Evolutionary conservation across 2,888 invertebrate genomes (phyloP).

Genomic region (Phymatocera aterrima): DNA sequence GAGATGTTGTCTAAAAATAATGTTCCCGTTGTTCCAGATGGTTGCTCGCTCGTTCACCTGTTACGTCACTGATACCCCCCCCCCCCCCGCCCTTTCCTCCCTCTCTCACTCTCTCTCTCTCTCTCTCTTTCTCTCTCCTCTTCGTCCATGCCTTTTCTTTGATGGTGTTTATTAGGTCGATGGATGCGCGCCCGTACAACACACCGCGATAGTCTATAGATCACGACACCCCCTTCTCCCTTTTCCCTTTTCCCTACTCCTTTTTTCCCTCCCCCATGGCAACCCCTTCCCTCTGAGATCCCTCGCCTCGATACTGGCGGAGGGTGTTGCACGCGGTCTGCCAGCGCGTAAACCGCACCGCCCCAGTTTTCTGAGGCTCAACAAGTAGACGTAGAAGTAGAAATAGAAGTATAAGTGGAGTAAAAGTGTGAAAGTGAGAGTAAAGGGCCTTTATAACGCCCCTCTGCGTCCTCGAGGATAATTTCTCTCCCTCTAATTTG

Average conservation of each 20-base stretch:
- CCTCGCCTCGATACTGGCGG: too few species aligned
- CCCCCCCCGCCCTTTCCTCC: conserved; percentile 3
- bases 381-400: conserved; percentile 11
- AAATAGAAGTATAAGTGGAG: too few species aligned
- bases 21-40: conserved; percentile 65
- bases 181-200: conserved; percentile 48
- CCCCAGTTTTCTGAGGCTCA: conserved; percentile 5
- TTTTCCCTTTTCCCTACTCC: too few species aligned
- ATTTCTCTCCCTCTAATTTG: not conserved
- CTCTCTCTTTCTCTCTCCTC: conserved; percentile 52
- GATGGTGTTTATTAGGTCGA: conserved; percentile 60
- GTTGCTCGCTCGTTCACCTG: conserved; percentile 67
- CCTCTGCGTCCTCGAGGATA: not conserved
- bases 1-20: conserved; percentile 62
- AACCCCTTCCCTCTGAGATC: too few species aligned
- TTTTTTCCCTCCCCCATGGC: too few species aligned
- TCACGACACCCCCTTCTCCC: conserved; percentile 16
- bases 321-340: conserved; percentile 15
- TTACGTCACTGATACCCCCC: conserved; percentile 55
- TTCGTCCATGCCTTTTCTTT: too few species aligned
- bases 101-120: conserved; percentile 31
- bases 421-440: too few species aligned
- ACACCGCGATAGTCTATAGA: conserved; percentile 16
- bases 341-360: not conserved
- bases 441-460: too few species aligned